phyloP scores from a whole-genome alignment of 2,888 invertebrate genomes.

The Zaprionus bogoriensis region DNA sequence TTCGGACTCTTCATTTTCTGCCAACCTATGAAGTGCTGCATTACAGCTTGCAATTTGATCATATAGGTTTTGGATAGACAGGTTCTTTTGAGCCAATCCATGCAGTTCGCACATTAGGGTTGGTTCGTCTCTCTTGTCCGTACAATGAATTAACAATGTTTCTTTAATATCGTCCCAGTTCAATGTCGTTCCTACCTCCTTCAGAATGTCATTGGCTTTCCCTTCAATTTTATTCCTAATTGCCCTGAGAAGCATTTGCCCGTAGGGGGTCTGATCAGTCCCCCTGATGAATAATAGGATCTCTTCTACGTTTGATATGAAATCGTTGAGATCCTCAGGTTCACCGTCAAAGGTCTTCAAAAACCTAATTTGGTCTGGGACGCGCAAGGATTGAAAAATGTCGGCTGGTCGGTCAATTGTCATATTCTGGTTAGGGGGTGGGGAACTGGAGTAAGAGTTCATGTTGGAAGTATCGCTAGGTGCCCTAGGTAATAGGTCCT shows the following conservation, averaged over 20 bases:
- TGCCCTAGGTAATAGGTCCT: too few species aligned
- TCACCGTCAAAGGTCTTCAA: too few species aligned
- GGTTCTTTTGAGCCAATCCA: background rate
- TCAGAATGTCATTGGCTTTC: background rate
- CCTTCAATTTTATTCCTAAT: background rate
- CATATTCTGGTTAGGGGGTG: too few species aligned
- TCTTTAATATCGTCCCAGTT: background rate
- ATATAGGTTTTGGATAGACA: background rate
- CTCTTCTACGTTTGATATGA: background rate
- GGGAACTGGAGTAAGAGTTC: too few species aligned
- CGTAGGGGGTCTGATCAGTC: background rate
- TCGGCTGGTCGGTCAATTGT: too few species aligned
- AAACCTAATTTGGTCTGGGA: too few species aligned
- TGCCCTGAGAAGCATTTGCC: background rate
- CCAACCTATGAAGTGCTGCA: too few species aligned
- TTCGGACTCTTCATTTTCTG: background rate
- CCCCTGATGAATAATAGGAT: slow-evolving; percentile 6
- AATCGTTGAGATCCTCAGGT: too few species aligned
- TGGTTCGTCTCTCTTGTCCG: background rate
- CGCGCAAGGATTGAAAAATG: too few species aligned
- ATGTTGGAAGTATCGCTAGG: too few species aligned
- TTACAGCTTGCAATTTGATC: background rate
- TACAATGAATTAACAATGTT: background rate
- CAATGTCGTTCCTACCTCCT: too few species aligned
- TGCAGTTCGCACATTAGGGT: background rate